Evolutionary conservation across 1,140 invertebrate species (phyloP), one percentile per base, ranked within the genome.

Genomic region (Cyclargus thomasi): DNA sequence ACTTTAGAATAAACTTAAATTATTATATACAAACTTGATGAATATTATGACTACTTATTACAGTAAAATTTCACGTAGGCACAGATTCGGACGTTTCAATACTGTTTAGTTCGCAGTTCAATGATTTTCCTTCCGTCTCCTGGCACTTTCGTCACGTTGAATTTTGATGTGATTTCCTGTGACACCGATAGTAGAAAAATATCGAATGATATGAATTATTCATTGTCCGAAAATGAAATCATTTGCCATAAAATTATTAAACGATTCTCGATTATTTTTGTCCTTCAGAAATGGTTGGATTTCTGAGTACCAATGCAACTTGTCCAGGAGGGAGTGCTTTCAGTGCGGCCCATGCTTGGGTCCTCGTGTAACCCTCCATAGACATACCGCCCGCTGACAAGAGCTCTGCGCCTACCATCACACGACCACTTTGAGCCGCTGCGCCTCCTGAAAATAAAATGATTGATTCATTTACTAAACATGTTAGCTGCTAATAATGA

Each of bases 321-420:
- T 93, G 92, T 35, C 97, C 97, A 74, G 96, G 94, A 65, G 96
- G 95, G 67, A 98, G 83, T 73, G 96, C 95, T 85, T 98, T 98
- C 90, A 98, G 95, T 65, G 97, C 93, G 73, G 96, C 96, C 97
- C 97, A 98, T 47, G 96, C 97, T 90, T 98, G 97, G 68, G 97
- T 97, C 70, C 97, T 93, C 0, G 97, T 95, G 93, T 98, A 95
- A 59, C 93, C 93, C 65, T 94, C 94, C 70, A 97, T 94, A 67
- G 96, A 94, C 59, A 93, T 93, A 21, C 94, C 95, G 77, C 97
- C 97, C 20, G 98, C 95, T 69, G 94, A 93, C 7, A 97, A 82
- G 67, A 99, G 92, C 88, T 98, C 96, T 86, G 98, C 97, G 35
- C 96, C 96, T 57, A 95, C 95, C 77, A 94, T 92, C 70, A 99